Conservation (phyloP, 2,797 vertebrate species). For the Graptemys geographica region DNA sequence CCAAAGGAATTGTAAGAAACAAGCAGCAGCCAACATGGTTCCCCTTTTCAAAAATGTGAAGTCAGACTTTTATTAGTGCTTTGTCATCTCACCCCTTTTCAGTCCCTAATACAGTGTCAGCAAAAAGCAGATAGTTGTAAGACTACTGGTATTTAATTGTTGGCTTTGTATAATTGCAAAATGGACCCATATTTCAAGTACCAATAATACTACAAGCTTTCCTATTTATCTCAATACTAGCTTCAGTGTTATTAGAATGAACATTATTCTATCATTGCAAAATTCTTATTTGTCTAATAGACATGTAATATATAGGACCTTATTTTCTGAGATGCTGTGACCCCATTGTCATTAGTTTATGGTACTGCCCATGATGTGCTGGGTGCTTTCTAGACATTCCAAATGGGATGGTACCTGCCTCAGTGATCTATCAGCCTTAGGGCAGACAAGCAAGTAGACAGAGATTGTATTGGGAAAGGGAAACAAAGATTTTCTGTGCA, state of each 20-base stretch:
- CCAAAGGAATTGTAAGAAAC: not conserved
- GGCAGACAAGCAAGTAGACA: not conserved
- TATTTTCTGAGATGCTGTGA: not conserved
- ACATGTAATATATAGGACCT: not conserved
- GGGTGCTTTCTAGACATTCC: not conserved
- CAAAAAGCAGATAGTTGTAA: not conserved
- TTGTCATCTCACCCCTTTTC: not conserved
- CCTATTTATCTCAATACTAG: not conserved
- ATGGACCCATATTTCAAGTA: not conserved
- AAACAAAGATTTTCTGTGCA: not conserved
- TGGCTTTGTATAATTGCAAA: not conserved
- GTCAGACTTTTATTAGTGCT: not conserved
- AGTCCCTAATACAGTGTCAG: not conserved
- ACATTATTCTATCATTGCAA: not conserved
- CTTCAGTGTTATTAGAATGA: not conserved
- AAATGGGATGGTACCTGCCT: not conserved
- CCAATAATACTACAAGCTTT: not conserved
- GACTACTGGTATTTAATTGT: not conserved
- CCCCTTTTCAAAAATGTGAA: not conserved
- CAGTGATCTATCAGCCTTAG: not conserved
- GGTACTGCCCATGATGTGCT: not conserved
- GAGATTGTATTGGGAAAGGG: not conserved
- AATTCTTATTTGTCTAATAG: not conserved
- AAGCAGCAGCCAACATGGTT: fast-evolving
- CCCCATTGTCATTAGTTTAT: not conserved